Evolutionary conservation across 1,140 invertebrate genomes (phyloP), one percentile per base, ranked within the genome.

Genomic region (Meloidogyne hapla): DNA sequence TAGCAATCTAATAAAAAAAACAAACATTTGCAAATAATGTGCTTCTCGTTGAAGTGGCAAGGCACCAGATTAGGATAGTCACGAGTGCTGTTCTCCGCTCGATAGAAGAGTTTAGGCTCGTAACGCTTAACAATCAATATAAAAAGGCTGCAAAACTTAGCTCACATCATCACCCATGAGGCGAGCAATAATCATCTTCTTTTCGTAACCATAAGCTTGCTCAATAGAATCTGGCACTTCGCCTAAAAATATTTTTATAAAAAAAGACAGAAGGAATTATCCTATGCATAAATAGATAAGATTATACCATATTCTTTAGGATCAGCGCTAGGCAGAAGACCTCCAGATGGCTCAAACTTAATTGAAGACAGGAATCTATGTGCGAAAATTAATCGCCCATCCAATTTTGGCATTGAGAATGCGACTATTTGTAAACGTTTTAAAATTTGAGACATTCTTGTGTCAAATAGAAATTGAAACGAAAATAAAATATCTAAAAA

Each of bases 151-250:
- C 63, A 74, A 42, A 69, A 77, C 4, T 21, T 8, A 25, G 89
- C 90, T 90, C 87, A 92, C 92, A 81, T 94, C 92, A 88, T 95
- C 93, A 80, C 95, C 95, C 82, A 92, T 91, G 77, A 92, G 89
- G 84, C 92, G 90, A 12, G 93, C 93, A 75, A 96, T 87, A 79
- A 96, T 88, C 89, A 96, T 94, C 83, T 92, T 91, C 88, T 94
- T 93, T 87, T 97, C 94, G 42, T 94, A 83, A 83, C 95, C 95
- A 75, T 94, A 96, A 1, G 94, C 93, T 88, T 94, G 93, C 83
- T 96, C 94, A 81, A 96, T 80, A 15, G 93, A 92, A 88, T 96
- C 94, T 42, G 93, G 88, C 80, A 86, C 81, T 15, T 73, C 61
- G 5, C 65, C 65, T 67, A 42, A 28, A 66, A 28, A 48, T 48